Conservation (phyloP, 2,888 invertebrate genomes). For the Synergus japonicus region DNA sequence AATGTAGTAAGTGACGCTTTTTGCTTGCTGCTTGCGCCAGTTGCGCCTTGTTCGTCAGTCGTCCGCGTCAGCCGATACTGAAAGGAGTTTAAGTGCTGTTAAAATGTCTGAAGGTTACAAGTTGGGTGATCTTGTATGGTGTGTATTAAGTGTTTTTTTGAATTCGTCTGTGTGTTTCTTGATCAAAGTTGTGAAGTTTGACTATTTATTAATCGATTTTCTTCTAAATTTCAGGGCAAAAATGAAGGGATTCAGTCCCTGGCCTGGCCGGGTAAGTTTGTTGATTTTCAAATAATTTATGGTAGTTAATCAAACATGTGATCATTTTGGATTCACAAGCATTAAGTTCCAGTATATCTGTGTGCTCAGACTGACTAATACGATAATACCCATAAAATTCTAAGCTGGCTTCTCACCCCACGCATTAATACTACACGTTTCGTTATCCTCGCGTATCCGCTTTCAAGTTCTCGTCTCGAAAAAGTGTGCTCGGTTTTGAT, state of each 20-base stretch:
- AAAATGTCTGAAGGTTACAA: slow-evolving; percentile 81
- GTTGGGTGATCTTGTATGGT: slow-evolving; percentile 86
- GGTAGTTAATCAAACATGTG: no score
- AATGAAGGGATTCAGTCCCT: slow-evolving; percentile 98
- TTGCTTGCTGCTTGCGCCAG: no score
- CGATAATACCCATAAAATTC: no score
- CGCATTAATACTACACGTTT: slow-evolving; percentile 38
- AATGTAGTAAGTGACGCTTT: slow-evolving; percentile 24
- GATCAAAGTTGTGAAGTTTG: not conserved
- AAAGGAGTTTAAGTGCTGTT: slow-evolving; percentile 53
- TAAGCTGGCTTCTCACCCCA: slow-evolving; percentile 2
- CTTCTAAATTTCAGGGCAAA: slow-evolving; percentile 90
- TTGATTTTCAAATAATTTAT: no score
- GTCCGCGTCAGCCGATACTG: slow-evolving; percentile 74
- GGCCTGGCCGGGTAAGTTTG: slow-evolving; percentile 96
- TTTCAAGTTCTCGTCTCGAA: not conserved
- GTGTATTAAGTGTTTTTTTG: slow-evolving; percentile 72
- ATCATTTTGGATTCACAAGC: no score
- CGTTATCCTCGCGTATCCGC: slow-evolving; percentile 37
- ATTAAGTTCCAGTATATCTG: no score
- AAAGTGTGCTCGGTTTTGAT: not conserved
- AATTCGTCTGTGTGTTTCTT: slow-evolving; percentile 18
- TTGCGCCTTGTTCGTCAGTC: slow-evolving; percentile 60
- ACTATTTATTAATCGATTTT: slow-evolving; percentile 56
- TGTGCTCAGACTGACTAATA: no score